Percentiles rank a stretch among this genome's conserved stretches.
These are phyloP conservation scores for Fulica atra DNA, from an alignment of 2,113 vertebrate genomes.

Conservation along the genomic window DNA sequence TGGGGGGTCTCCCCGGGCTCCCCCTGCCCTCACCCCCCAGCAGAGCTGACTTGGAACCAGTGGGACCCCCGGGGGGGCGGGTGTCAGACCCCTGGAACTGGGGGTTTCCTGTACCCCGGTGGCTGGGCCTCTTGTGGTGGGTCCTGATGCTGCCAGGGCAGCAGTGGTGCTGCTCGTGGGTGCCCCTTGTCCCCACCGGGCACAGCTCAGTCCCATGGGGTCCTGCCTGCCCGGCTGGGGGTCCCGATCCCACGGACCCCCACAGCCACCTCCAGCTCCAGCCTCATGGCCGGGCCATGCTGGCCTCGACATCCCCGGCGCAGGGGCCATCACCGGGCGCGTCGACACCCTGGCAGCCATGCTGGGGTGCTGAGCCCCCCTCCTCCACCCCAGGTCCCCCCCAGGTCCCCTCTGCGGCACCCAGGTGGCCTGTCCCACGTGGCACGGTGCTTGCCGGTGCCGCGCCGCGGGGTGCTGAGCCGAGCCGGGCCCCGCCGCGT, in stretches of 20 bases:
- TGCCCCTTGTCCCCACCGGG: not conserved
- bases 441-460: not conserved
- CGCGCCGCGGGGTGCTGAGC: not conserved
- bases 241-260: too few species aligned
- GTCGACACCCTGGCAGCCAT: accelerated
- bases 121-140: not conserved
- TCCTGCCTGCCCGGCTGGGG: too few species aligned
- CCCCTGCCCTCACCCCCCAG: not conserved
- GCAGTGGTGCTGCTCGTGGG: accelerated
- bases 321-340: accelerated
- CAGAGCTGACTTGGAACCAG: not conserved
- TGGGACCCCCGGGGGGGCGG: not conserved
- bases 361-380: accelerated
- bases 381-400: not conserved
- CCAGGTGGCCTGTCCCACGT: not conserved
- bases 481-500: not conserved
- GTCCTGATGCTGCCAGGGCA: not conserved
- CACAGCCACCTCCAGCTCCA: accelerated
- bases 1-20: not conserved
- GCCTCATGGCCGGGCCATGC: not conserved
- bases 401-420: not conserved
- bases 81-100: accelerated
- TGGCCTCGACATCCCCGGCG: accelerated
- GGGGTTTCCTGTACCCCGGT: not conserved
- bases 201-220: too few species aligned